phyloP scores from a whole-genome alignment of 2,797 vertebrate genomes.

The Pipistrellus pipistrellus region DNA sequence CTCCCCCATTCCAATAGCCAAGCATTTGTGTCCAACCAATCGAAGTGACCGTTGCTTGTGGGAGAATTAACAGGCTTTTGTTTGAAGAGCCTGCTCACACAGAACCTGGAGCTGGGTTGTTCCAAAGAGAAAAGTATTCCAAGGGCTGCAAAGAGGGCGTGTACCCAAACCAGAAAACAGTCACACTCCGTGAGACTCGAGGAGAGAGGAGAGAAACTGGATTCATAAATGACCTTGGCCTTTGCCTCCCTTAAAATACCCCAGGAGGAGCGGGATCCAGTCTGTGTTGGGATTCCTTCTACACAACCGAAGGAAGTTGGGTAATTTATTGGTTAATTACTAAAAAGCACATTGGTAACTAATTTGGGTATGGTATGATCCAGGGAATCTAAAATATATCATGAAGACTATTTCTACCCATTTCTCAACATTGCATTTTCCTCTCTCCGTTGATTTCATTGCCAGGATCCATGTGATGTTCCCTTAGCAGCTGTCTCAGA shows the following conservation, averaged over 20 bases:
- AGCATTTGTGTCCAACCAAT: constrained; percentile 38
- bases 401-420: background rate
- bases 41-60: background rate
- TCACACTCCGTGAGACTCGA: background rate
- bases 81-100: constrained; percentile 34
- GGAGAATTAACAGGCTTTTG: constrained; percentile 50
- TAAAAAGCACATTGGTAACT: background rate
- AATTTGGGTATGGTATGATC: background rate
- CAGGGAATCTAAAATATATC: background rate
- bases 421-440: background rate
- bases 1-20: background rate
- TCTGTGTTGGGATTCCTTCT: constrained; percentile 24
- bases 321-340: constrained; percentile 25
- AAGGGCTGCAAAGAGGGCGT: constrained; percentile 13
- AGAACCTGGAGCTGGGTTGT: constrained; percentile 3
- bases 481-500: background rate
- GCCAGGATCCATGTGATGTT: background rate
- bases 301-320: background rate
- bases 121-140: background rate
- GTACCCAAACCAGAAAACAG: background rate
- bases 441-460: background rate
- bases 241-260: background rate
- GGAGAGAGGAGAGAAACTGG: background rate
- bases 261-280: background rate
- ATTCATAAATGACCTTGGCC: background rate